A percentile compares a stretch with the other conserved stretches of the same genome.
Evolutionary conservation across 23 tunicate species (phyloP).

Genomic region (Diplosoma virens): DNA sequence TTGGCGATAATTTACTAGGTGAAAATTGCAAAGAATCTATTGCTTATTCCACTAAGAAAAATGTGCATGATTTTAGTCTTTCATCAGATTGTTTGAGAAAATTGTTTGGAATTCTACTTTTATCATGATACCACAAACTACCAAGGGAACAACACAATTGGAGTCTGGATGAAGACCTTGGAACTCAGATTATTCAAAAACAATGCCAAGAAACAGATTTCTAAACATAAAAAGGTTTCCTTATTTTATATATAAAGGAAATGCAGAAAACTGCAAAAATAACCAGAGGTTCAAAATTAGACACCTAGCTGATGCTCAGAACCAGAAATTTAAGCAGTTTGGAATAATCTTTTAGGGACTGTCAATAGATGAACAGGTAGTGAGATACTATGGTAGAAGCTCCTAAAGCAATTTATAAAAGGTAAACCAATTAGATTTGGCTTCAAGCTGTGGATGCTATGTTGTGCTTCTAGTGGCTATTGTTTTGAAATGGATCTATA

Average conservation of each 20-base stretch:
- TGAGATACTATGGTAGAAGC: not conserved
- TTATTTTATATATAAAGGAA: not conserved
- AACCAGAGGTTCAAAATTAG: not conserved
- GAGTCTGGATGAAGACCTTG: not conserved
- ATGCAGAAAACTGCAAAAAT: slow-evolving; percentile 1
- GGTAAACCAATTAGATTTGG: not conserved
- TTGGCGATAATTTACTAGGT: too few relatives aligned
- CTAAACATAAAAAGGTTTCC: not conserved
- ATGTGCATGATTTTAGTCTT: too few relatives aligned
- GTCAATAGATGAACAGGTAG: not conserved
- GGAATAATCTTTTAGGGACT: not conserved
- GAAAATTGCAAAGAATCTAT: too few relatives aligned
- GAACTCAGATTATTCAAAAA: not conserved
- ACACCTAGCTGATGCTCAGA: not conserved
- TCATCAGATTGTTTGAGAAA: too few relatives aligned
- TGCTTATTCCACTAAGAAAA: too few relatives aligned
- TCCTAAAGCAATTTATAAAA: not conserved
- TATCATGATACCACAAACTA: not conserved
- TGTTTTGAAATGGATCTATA: not conserved
- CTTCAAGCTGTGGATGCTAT: not conserved
- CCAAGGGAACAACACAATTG: not conserved
- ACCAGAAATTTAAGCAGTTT: not conserved
- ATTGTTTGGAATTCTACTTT: too few relatives aligned
- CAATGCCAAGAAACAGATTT: slow-evolving; percentile 7
- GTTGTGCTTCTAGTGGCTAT: not conserved